Base-by-base conservation (phyloP, 2,797 vertebrate species). In the Danio jaintianensis region DNA sequence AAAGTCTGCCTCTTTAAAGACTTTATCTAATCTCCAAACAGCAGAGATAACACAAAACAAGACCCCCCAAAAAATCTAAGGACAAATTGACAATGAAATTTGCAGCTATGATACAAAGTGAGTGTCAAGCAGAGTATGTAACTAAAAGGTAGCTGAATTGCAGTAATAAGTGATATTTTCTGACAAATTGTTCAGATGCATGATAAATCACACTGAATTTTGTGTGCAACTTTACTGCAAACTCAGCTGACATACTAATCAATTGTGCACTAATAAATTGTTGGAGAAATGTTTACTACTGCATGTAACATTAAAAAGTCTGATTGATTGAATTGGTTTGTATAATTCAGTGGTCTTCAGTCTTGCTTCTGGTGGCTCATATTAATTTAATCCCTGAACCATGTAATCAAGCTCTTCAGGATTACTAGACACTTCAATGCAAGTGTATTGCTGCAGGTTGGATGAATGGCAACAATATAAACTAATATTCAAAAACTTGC, bases 1-100 rank as follows among this genome's bases (percentile, higher is more conserved):
- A 94, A 94, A 94, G 94, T 95, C 93, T 93, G 78, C 82, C 75
- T 87, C 92, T 92, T 94, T 90, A 94, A 94, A 93, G 84, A 82
- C 85, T 85, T 88, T 93, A 94, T 94, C 93, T 94, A 92, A 94
- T 95, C 93, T 91, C 71, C 79, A 85, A 84, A 78, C 52, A 79
- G 71, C 78, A 79, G 7, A 79, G 83, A 83, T 79, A 84, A 83
- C 48, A 22, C 64, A 63, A 68, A 64, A 83, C 52, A 58, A 73
- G 71, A 48, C 38, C 47, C 38, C 47, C 66, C 50, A 29, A 29
- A n/a, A 61, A 79, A 75, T 61, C 82, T 75, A 81, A 85, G 82
- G 64, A 42, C 80, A 81, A 78, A 72, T 62, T 45, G 45, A 69
- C 79, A 75, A 75, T 68, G 53, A 67, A 75, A 50, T 67, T 53